phyloP scores from a whole-genome alignment of 2,113 vertebrate genomes.

The Trochalopteron elliotii region DNA sequence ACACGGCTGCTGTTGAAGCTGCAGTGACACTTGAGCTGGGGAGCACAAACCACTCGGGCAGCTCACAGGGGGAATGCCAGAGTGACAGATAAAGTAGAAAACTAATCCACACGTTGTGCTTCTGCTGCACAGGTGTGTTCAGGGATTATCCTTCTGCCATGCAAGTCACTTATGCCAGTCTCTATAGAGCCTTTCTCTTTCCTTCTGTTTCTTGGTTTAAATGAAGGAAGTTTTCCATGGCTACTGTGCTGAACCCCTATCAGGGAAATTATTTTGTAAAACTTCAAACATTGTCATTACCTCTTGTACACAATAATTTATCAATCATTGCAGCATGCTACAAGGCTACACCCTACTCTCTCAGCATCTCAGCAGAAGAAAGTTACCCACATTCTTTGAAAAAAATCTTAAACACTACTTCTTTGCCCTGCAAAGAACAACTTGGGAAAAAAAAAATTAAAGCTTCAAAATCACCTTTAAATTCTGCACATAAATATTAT shows the following conservation, averaged over 20 bases:
- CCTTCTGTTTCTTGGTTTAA: neutral
- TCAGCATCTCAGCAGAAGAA: neutral
- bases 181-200: conserved; percentile 27
- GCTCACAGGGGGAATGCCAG: conserved; percentile 23
- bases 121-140: conserved; percentile 69
- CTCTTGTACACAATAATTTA: neutral
- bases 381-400: neutral
- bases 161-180: conserved; percentile 11
- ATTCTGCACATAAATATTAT: neutral
- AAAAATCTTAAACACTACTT: neutral
- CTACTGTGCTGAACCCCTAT: neutral
- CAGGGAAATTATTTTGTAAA: neutral
- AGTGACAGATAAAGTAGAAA: conserved; percentile 65
- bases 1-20: neutral
- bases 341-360: neutral
- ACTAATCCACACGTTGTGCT: conserved; percentile 38
- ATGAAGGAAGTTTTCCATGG: neutral
- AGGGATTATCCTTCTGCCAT: conserved; percentile 69
- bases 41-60: neutral
- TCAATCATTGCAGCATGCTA: neutral
- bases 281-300: neutral
- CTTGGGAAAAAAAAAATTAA: neutral
- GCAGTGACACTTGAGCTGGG: conserved; percentile 59
- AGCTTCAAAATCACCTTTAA: neutral
- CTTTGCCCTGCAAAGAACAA: neutral